Base-by-base conservation (phyloP, 1,140 invertebrate genomes). In the Drosophila parvula region DNA sequence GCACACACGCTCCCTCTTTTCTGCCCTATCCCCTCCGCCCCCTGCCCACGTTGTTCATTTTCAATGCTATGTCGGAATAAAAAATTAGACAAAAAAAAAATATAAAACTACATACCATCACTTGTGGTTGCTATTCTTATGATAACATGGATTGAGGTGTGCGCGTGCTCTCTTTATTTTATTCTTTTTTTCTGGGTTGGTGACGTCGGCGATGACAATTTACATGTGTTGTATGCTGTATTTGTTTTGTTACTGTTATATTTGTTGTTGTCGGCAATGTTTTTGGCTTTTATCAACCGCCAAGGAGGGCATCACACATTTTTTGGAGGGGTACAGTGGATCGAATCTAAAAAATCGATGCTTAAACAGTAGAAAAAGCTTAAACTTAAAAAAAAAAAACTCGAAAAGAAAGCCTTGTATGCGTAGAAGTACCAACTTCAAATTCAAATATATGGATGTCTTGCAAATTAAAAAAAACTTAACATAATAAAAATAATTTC, bases 231-330 rank as follows among this genome's bases (percentile, higher is more conserved):
- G 59, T 81, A 64, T 65, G 61, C 38, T 44, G 61, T 68, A 38
- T 81, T 81, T 81, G 75, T 68, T 81, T 81, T 76, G 73, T 77
- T 81, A 63, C 73, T 69, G 47, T 53, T 67, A 38, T 43, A 30
- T 32, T 69, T 67, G 65, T 53, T 48, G 55, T 44, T 51, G 45
- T 55, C 38, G 32, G 9, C 32, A 28, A 27, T 57, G 55, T 45
- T 18, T 38, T 40, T 62, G 62, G n/a, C 61, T 69, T 53, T 67
- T 50, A 68, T 63, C 59, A 68, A 44, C 59, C 59, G 59, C 48
- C 59, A 51, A 40, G 51, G 47, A 53, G 32, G 28, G 34, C 51
- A 55, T 55, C 51, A 38, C 51, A 55, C 32, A 55, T 55, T 63
- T 57, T 27, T 40, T 47, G 43, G 5, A 3, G 12, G 14, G n/a